Conservation (phyloP, 1,140 invertebrate genomes). For the Zaprionus vittiger region DNA sequence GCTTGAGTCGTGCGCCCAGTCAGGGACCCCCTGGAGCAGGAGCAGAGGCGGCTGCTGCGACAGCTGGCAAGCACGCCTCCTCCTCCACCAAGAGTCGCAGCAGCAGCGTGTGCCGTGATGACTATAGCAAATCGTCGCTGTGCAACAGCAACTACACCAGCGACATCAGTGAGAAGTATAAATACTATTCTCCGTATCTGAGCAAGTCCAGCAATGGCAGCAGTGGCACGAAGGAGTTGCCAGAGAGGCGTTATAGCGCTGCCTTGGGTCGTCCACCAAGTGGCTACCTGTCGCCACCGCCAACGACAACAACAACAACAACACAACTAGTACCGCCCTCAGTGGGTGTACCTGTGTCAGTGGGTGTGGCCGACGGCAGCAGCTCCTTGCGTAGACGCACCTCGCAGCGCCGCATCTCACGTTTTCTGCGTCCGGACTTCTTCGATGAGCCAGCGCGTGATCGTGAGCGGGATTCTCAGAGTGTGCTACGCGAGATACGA, state of each 20-base stretch:
- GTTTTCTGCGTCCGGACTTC: slow-evolving; percentile 91
- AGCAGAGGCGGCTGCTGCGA: background rate
- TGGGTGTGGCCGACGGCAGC: slow-evolving; percentile 51
- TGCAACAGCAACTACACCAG: slow-evolving; percentile 71
- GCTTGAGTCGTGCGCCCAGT: slow-evolving; percentile 60
- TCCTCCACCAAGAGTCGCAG: slow-evolving; percentile 62
- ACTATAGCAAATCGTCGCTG: slow-evolving; percentile 69
- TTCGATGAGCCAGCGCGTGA: slow-evolving; percentile 89
- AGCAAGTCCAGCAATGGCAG: slow-evolving; percentile 62
- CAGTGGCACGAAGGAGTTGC: slow-evolving; percentile 27
- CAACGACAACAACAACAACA: slow-evolving; percentile 6
- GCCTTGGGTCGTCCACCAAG: slow-evolving; percentile 78
- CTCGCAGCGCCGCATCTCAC: slow-evolving; percentile 87
- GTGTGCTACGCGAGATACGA: slow-evolving; percentile 87
- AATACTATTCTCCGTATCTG: slow-evolving; percentile 81
- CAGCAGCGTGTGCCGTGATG: slow-evolving; percentile 75
- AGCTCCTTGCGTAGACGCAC: slow-evolving; percentile 84
- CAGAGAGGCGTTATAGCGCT: slow-evolving; percentile 66
- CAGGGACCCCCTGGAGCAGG: slow-evolving; percentile 19
- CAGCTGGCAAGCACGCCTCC: background rate
- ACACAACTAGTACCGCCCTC: slow-evolving; percentile 6
- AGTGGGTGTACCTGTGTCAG: background rate
- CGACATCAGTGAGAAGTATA: slow-evolving; percentile 81
- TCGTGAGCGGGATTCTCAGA: slow-evolving; percentile 87
- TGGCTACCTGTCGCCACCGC: slow-evolving; percentile 77